Evolutionary conservation across 2,113 vertebrate species (phyloP), one percentile per base, ranked within the genome.

Genomic region (Alethe castanea): DNA sequence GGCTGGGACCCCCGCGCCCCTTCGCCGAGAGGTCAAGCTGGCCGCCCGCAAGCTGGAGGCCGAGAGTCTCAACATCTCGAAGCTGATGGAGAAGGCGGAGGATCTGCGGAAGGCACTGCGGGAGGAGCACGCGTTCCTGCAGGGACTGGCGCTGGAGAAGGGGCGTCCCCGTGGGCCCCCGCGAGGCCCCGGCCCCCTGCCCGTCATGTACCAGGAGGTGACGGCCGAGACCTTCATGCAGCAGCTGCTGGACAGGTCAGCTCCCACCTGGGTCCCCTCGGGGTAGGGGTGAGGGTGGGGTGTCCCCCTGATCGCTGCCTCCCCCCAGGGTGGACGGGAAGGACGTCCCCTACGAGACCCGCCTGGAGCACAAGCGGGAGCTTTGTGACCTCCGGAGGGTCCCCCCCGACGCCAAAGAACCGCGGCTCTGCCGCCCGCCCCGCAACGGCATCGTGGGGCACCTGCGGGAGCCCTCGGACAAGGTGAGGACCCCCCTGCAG

Each of bases 141-240:
- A 98, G 42, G 98, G 98, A 14, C 86, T 98, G 72, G 98, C 98
- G 19, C 95, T 98, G 96, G 99, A 99, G 29, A 97, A 98, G 73
- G 98, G 98, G 0, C 95, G 98, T 7, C 98, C 99, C 5, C 98
- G 98, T 6, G 96, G 98, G 86, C 92, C 97, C 97, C 94, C 98
- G 98, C 97, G 98, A 14, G 95, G 98, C 9, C 98, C 99, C 91
- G 98, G 98, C 38, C 98, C 98, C 95, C 97, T 99, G 76, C 98
- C 98, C 0, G 98, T 98, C 38, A 98, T 99, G 98, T 99, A 99
- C 97, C 97, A 99, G 71, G 98, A 98, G 73, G 98, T 97, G 35
- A 98, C 98, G 15, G 98, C 99, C 0, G 99, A 99, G 93, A 99
- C 98, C 97, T 99, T 99, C 97, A 99, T 99, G 99, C 99, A 99